Evolutionary conservation across 2,888 invertebrate genomes (phyloP), one percentile per base, ranked within the genome.

Genomic region (Caenorhabditis doughertyi): DNA sequence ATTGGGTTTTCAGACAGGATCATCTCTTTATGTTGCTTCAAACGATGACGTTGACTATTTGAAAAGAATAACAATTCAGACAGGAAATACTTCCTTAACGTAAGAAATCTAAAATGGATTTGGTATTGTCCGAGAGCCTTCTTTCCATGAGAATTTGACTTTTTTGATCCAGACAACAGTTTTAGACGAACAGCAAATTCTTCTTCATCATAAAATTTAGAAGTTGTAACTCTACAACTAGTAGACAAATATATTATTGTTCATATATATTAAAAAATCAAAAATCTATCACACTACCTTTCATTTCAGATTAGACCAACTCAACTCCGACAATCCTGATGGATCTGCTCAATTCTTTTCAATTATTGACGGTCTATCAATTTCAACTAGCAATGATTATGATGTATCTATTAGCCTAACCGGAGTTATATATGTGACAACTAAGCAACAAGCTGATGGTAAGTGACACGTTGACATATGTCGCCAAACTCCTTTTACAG

Each of bases 391-490:
- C 8, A 53, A 53, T 13, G 23, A 53, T 25, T 21, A 53, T 25
- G 9, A 23, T 8, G 51, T 53, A 27, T 16, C 23, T 3, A 23
- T 25, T 9, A 25, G 23, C 11, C 25, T 53, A 13, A 53, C 51
- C 21, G 51, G 51, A 25, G 23, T 53, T 21, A 8, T 53, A 3
- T 53, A 53, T 53, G 51, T 53, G 25, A 53, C 51, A 13, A 53
- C 25, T 3, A 53, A 13, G 11, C 8, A 53, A 4, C 51, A 53
- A 11, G 25, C 51, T 1, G 51, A 25, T 25, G 51, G 51, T 53
- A 3, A 25, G 51, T 3, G 13, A 8, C 16, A 4, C 5, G 8
- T 18, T 18, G 49, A 21, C 16, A 21, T 0, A 21, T 49, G 8
- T n/a, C n/a, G n/a, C n/a, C n/a, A n/a, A n/a, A n/a, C n/a, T n/a